A percentile compares a stretch with the other conserved stretches of the same genome.
Evolutionary conservation across 1,140 invertebrate species (phyloP).

Genomic region (Drosophila varians): DNA sequence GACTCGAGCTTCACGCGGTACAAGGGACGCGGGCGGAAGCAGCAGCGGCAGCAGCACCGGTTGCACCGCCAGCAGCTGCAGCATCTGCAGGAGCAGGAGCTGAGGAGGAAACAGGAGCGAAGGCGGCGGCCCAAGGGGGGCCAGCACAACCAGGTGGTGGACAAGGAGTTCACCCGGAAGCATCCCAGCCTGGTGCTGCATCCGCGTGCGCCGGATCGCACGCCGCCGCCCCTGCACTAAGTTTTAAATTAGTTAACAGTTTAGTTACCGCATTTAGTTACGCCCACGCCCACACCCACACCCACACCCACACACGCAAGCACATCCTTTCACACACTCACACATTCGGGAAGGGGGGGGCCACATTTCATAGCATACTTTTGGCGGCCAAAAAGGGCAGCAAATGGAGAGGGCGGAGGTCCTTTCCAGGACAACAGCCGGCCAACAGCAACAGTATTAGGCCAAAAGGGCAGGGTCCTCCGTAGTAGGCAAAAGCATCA

Average conservation of each 20-base stretch:
- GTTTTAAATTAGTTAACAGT: slow-evolving; percentile 38
- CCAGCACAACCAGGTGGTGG: slow-evolving; percentile 31
- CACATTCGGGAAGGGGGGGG: slow-evolving; percentile 21
- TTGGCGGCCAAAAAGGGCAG: slow-evolving; percentile 21
- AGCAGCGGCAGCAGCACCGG: slow-evolving; percentile 14
- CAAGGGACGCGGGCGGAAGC: slow-evolving; percentile 15
- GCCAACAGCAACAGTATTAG: slow-evolving; percentile 53
- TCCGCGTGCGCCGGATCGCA: slow-evolving; percentile 76
- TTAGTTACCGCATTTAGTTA: slow-evolving; percentile 54
- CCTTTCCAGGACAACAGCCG: slow-evolving; percentile 54
- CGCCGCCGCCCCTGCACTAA: slow-evolving; percentile 80
- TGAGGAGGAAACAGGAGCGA: slow-evolving; percentile 30
- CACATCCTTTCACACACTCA: slow-evolving; percentile 5
- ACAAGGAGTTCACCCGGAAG: slow-evolving; percentile 72
- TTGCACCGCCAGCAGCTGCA: slow-evolving; percentile 29
- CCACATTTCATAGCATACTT: slow-evolving; percentile 54
- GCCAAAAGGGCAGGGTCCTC: slow-evolving; percentile 39
- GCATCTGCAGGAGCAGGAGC: slow-evolving; percentile 17
- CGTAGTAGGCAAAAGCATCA: slow-evolving; percentile 30
- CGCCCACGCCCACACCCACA: slow-evolving; percentile 25
- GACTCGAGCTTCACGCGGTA: slow-evolving; percentile 32
- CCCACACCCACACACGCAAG: slow-evolving; percentile 36
- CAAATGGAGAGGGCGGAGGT: background rate
- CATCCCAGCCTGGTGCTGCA: slow-evolving; percentile 67
- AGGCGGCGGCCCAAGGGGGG: slow-evolving; percentile 15